A percentile compares a stretch with the other conserved stretches of the same genome.
These are phyloP conservation scores for Plutomurus gul DNA, from an alignment of 1,140 invertebrate genomes.

Conservation along the genomic window DNA sequence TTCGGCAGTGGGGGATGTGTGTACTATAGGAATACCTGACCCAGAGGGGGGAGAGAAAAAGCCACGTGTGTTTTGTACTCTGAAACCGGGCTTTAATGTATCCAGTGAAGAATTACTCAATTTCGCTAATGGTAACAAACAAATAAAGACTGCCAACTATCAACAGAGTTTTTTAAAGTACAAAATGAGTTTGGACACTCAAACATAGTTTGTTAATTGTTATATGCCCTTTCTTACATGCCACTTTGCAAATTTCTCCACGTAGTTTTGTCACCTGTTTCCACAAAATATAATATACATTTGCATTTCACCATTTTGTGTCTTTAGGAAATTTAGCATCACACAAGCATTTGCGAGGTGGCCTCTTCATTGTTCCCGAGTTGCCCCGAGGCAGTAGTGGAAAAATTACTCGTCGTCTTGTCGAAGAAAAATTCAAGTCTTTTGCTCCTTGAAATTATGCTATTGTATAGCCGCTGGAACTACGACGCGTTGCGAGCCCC, in stretches of 20 bases:
- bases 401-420: conserved; percentile 26
- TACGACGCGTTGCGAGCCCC: too few species aligned
- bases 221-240: too few species aligned
- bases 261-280: too few species aligned
- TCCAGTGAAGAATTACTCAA: neutral
- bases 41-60: conserved; percentile 49
- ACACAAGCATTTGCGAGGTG: conserved; percentile 31
- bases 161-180: too few species aligned
- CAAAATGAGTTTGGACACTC: too few species aligned
- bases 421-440: neutral
- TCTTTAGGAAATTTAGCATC: neutral
- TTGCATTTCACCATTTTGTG: too few species aligned
- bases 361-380: conserved; percentile 23
- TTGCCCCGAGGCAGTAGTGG: conserved; percentile 44
- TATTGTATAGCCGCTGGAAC: too few species aligned
- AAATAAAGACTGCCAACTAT: too few species aligned
- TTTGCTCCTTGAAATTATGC: too few species aligned
- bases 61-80: conserved; percentile 39
- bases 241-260: too few species aligned
- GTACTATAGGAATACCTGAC: conserved; percentile 61
- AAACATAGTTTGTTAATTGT: too few species aligned
- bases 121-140: conserved; percentile 34
- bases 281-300: neutral
- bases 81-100: conserved; percentile 53
- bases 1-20: conserved; percentile 58